A percentile compares a stretch with the other conserved stretches of the same genome.
These are phyloP conservation scores for Pleuronectes platessa DNA, from an alignment of 2,113 vertebrate genomes.

Conservation along the genomic window DNA sequence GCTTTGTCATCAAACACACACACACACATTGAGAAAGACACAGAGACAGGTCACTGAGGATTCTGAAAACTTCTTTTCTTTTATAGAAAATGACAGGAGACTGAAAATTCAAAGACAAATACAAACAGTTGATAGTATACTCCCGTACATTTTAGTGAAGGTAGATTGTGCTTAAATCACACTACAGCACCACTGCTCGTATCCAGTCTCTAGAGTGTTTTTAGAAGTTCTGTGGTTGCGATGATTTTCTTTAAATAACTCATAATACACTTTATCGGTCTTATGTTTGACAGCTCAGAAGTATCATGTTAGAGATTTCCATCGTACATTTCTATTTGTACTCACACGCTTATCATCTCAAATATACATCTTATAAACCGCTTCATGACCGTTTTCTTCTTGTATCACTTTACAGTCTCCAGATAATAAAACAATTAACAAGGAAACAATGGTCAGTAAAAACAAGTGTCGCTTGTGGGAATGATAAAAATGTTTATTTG, in stretches of 20 bases:
- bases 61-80: slow-evolving; percentile 58
- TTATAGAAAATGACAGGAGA: slow-evolving; percentile 70
- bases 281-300: neutral
- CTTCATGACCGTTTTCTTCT: neutral
- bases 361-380: slow-evolving; percentile 34
- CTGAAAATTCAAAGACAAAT: slow-evolving; percentile 43
- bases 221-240: slow-evolving; percentile 3
- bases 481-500: slow-evolving; percentile 19
- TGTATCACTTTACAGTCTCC: slow-evolving; percentile 24
- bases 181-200: slow-evolving; percentile 35
- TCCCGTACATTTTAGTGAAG: slow-evolving; percentile 12
- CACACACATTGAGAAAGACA: neutral
- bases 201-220: slow-evolving; percentile 20
- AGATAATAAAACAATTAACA: slow-evolving; percentile 42
- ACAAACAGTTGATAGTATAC: slow-evolving; percentile 30
- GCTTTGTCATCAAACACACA: slow-evolving; percentile 29
- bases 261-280: neutral
- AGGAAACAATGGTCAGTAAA: slow-evolving; percentile 10
- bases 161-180: slow-evolving; percentile 36
- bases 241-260: slow-evolving; percentile 18
- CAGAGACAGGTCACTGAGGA: neutral
- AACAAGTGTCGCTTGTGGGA: slow-evolving; percentile 1
- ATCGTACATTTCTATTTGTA: slow-evolving; percentile 44
- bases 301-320: slow-evolving; percentile 2
- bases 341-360: slow-evolving; percentile 47